Base-by-base conservation (phyloP, 2,797 vertebrate species). In the Helostoma temminkii region DNA sequence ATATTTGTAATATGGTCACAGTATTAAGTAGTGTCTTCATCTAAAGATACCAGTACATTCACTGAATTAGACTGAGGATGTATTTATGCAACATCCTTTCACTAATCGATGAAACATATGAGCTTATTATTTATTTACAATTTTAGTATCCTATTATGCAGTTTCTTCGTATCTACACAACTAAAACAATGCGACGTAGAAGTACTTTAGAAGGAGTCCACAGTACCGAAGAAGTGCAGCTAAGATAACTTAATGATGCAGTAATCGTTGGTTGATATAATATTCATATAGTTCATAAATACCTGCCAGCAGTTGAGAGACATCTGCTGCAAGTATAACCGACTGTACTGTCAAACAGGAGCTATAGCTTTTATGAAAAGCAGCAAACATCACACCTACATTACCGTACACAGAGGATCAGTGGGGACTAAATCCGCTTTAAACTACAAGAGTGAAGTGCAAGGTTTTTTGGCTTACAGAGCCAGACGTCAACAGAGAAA, bases 401-500 rank as follows among this genome's bases (percentile, higher is more conserved):
- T n/a, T 0, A 19, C 6, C 43, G 25, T 16, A 19, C 19, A 25
- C 16, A 39, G 26, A 56, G 67, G 39, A 71, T 36, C 63, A 66
- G 54, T 36, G 12, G 69, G 54, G 32, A 11, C 25, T 24, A 62
- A 70, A 82, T 86, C 82, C 53, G 68, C 63, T 68, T 81, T 59
- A 75, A 71, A 2, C 47, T 47, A n/a, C 7, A 36, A 2, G 19
- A 15, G 43, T 47, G 7, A 42, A 48, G 19, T 36, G 62, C 32
- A 21, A 41, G n/a, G 54, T 21, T 83, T 21, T 83, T 67, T 32
- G 24, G 28, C 15, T 54, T 48, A 47, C 11, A 3, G 10, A 43
- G 21, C 49, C 56, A 77, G 30, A 78, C 58, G 48, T 59, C 52
- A 37, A 11, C 43, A 22, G 47, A 57, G 43, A 60, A 55, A 71